Evolutionary conservation across 2,797 vertebrate genomes (phyloP).

Genomic region (Mastacembelus armatus): DNA sequence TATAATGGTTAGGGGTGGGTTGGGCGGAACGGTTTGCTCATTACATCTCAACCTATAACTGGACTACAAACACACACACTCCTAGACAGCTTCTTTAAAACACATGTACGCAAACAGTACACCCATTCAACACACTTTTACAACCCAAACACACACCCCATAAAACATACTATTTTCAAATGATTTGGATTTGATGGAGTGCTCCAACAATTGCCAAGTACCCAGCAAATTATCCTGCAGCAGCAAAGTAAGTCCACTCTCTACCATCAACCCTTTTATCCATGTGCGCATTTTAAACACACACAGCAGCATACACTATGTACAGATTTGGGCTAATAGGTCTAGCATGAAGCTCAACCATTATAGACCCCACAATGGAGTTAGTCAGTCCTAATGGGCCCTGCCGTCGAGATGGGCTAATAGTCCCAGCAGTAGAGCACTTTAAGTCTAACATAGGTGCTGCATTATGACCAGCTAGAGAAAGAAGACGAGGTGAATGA

Average conservation of each 20-base stretch:
- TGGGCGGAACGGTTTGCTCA: no score
- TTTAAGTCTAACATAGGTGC: conserved; percentile 59
- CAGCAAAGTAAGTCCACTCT: conserved; percentile 63
- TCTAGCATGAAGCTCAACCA: conserved; percentile 56
- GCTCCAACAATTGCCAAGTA: conserved; percentile 63
- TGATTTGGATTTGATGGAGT: conserved; percentile 46
- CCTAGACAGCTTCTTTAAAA: conserved; percentile 18
- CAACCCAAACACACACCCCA: conserved; percentile 3
- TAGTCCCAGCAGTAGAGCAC: conserved; percentile 58
- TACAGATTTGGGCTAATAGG: conserved; percentile 53
- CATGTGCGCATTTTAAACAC: conserved; percentile 30
- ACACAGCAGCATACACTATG: conserved; percentile 41
- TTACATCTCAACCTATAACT: no score
- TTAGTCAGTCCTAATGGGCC: conserved; percentile 66
- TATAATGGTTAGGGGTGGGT: no score
- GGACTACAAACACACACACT: conserved; percentile 1
- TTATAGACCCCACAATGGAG: conserved; percentile 62
- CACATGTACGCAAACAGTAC: not conserved
- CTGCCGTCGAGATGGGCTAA: conserved; percentile 52
- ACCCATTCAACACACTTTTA: not conserved
- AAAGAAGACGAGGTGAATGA: conserved; percentile 8
- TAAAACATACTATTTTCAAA: conserved; percentile 7
- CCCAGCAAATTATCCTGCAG: conserved; percentile 64
- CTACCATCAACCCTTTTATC: conserved; percentile 77
- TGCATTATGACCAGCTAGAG: conserved; percentile 56